Base-by-base conservation (phyloP, 1,140 invertebrate genomes). In the Drosophila sproati region DNA sequence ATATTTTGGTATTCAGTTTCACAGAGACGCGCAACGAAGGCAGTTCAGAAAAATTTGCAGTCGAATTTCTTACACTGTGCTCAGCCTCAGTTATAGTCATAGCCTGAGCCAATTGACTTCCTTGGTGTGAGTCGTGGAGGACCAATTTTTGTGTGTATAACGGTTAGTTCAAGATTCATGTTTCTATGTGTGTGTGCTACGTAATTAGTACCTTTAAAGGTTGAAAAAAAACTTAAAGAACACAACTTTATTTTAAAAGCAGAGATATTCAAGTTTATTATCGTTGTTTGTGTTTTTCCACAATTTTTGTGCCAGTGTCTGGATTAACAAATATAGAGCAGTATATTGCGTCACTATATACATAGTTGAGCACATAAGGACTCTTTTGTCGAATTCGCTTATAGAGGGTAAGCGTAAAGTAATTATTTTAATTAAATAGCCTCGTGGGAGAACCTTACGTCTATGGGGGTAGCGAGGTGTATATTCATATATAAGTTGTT, bases 111-210 rank as follows among this genome's bases (percentile, higher is more conserved):
- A 57, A 57, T 63, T 35, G 54, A 57, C 63, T 60, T 57, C 4
- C 29, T 60, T 63, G 39, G 68, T 72, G 54, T 71, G 73, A 28
- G 56, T 55, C 56, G 35, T 37, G 29, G 34, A 55, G 29, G 39
- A 73, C 39, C 39, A 57, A 56, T 71, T 80, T 89, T 70, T 89
- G 83, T 89, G 83, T 88, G 83, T 88, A 88, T 88, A 88, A 89
- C 83, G 85, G 83, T 88, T 75, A 79, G 83, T 88, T 69, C 47
- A 66, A 57, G 45, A 75, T 55, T 48, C 20, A 20, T 20, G 20
- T 20, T 20, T 20, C 0, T 20, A 20, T 20, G 20, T 66, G 37
- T 73, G 20, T 57, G 52, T 41, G 52, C 50, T 48, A 64, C 63
- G 63, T 67, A 67, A 31, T 70, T 70, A 37, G 37, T 62, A 20